Percentiles rank a stretch among this genome's conserved stretches.
Conservation (phyloP, 2,797 vertebrate species). For the Ptychobarbus kaznakovi region DNA sequence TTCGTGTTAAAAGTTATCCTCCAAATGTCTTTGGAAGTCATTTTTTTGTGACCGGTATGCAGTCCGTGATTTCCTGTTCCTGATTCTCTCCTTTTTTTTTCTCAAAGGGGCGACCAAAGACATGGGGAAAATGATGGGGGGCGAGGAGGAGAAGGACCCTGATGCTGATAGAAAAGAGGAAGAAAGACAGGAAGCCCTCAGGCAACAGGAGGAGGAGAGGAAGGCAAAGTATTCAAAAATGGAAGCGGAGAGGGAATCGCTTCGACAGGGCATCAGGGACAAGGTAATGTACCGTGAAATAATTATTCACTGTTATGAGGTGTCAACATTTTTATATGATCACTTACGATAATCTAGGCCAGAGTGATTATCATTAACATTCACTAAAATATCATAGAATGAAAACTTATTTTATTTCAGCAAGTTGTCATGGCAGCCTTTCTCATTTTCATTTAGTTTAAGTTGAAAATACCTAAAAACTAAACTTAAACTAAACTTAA, state of each 20-base stretch:
- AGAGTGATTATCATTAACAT: background rate
- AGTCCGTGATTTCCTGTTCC: background rate
- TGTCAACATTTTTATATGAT: background rate
- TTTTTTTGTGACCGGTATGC: background rate
- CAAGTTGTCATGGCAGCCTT: background rate
- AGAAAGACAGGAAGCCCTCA: conserved; percentile 93
- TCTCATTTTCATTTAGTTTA: background rate
- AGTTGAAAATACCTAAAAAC: background rate
- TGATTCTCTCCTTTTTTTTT: background rate
- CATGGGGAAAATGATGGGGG: conserved; percentile 99
- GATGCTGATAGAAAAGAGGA: conserved; percentile 97
- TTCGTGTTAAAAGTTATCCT: conserved; percentile 25
- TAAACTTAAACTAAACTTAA: background rate
- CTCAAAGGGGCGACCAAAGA: conserved; percentile 96
- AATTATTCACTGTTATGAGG: background rate
- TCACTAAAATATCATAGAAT: background rate
- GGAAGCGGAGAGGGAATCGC: conserved; percentile 94
- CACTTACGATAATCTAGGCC: background rate
- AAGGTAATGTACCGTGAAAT: conserved; percentile 80
- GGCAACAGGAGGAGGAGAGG: conserved; percentile 96
- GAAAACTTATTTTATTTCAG: background rate
- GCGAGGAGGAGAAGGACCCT: conserved; percentile 97
- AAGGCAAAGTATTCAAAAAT: conserved; percentile 97
- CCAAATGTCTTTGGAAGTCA: background rate
- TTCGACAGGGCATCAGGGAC: conserved; percentile 96